phyloP scores from a whole-genome alignment of 2,888 invertebrate species.

The Ditula angustiorana region DNA sequence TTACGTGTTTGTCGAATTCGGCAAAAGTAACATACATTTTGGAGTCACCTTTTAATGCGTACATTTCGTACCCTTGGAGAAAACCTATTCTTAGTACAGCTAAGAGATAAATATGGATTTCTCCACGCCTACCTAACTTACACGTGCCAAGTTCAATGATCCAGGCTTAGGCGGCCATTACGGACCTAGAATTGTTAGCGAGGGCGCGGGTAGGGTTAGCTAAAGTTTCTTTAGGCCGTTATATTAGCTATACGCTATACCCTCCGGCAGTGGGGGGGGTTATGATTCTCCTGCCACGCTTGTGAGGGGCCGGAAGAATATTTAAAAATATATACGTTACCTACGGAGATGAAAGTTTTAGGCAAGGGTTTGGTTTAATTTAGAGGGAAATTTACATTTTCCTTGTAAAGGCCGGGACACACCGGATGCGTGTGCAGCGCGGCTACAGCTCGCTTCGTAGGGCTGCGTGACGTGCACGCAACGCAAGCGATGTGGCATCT shows the following conservation, averaged over 20 bases:
- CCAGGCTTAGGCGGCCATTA: conserved; percentile 2
- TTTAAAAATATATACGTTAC: neutral
- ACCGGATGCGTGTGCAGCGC: no score
- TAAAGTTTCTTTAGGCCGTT: neutral
- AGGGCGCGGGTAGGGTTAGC: neutral
- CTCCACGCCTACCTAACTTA: no score
- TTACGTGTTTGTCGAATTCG: no score
- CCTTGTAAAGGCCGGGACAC: no score
- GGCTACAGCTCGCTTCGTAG: no score
- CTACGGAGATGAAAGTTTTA: no score
- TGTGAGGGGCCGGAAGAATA: neutral
- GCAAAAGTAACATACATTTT: no score
- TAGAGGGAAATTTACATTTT: no score
- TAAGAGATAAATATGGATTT: neutral
- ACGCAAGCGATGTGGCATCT: no score
- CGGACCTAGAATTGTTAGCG: conserved; percentile 1
- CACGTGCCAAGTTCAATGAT: conserved; percentile 25
- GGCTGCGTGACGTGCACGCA: no score
- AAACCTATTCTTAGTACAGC: neutral
- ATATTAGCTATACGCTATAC: neutral
- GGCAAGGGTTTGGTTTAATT: neutral
- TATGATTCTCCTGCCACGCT: neutral
- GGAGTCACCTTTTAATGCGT: no score
- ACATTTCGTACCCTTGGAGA: neutral
- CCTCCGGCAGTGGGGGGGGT: neutral